Evolutionary conservation across 2,888 invertebrate genomes (phyloP), one percentile per base, ranked within the genome.

Genomic region (Gibbula magus): DNA sequence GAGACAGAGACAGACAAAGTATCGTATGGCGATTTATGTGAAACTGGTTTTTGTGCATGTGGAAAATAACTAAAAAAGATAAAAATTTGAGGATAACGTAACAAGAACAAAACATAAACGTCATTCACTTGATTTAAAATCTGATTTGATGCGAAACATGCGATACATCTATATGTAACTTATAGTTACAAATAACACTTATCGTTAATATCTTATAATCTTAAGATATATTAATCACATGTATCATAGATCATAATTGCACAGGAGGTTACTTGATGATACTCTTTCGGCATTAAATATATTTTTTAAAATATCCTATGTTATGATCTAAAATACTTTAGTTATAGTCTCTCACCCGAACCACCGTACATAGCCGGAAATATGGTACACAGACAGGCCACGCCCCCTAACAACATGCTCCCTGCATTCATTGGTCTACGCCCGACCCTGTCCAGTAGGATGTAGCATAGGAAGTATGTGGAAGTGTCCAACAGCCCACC

Each of bases 401-500:
- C 79, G 4, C 88, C 88, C 8, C 88, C 87, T 0, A 86, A 75
- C 61, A 87, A 78, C 88, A 88, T 84, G 29, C 84, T 81, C 0
- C 81, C 82, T 29, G 83, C 82, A 39, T 87, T 84, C 22, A 88
- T 77, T 18, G 79, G 76, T 78, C 86, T 88, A 13, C 89, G 79
- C 0, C 89, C 90, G 2, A 88, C 22, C 77, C 85, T 82, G 82
- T 89, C 86, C 5, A 89, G 85, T 18, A 87, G 79, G 16, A 88
- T 70, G 5, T 89, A 78, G 82, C 89, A 88, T 8, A 88, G 66
- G n/a, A 81, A 39, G 73, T 88, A 88, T 16, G 88, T 87, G 3
- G 86, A 83, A 2, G 88, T 78, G 61, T 90, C 90, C 75, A 89
- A 87, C 20, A 85, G 78, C 25, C 83, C 86, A 67, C 87, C 84